Base-by-base conservation (phyloP, 2,888 invertebrate genomes). In the Aelia acuminata region DNA sequence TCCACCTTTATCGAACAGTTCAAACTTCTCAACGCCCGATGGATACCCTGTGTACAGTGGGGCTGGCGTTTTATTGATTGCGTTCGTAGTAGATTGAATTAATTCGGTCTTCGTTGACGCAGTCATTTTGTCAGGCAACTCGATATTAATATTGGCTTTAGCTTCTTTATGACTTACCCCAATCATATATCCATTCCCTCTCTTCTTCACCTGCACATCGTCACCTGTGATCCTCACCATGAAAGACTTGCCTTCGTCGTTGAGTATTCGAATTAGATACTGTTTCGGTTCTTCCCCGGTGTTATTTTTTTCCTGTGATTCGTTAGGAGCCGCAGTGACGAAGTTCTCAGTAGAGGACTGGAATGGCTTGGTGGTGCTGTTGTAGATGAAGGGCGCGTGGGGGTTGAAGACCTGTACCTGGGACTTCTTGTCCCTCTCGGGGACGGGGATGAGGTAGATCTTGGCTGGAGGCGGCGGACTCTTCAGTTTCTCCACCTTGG, bases 391-490 rank as follows among this genome's bases (percentile, higher is more conserved):
- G 3, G 47, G 70, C 20, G 43, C 7, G 4, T 7, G 87, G 10
- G 87, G 26, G 3, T 43, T 26, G 43, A 87, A 63, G 13, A 87
- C 26, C 48, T 87, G 87, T 1, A 47, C 63, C 7, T 87, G 57
- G 3, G 87, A 43, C 50, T 70, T 75, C 87, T 63, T 70, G 80
- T 87, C 87, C 49, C 87, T 43, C 75, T 87, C 87, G 1, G 75
- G 84, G 8, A 90, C 89, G 18, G 89, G 89, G 43, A 90, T 90
- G 85, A 90, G 89, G 88, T 90, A 90, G 53, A 90, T 88, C 88
- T 88, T 90, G 31, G 89, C 87, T 3, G 88, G 84, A 49, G 89
- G 89, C 10, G 89, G 89, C 39, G 75, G 85, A 10, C 18, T 70
- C 26, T 88, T 85, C 49, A 89, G 57, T 84, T 89, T 88, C 84